Evolutionary conservation across 1,140 invertebrate species (phyloP).

Genomic region (Ceratosolen solmsi): DNA sequence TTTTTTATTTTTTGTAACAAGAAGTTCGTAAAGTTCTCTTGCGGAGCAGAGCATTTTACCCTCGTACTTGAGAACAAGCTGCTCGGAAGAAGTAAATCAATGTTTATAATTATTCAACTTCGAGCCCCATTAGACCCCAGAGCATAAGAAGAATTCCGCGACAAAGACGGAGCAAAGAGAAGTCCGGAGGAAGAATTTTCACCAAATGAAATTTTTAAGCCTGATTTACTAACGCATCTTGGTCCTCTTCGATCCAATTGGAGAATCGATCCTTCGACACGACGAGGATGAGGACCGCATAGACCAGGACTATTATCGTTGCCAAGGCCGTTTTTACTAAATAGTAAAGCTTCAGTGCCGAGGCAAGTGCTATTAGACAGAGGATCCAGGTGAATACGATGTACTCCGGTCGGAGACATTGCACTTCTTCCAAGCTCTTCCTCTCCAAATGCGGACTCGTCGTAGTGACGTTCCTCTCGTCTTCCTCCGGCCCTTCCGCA

Average conservation of each 20-base stretch:
- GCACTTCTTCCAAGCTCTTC: conserved; percentile 20
- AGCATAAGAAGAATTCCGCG: no score
- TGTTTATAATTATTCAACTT: no score
- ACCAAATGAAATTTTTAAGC: no score
- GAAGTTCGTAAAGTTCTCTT: no score
- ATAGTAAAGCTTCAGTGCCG: conserved; percentile 94
- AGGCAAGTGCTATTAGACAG: conserved; percentile 91
- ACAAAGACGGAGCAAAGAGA: no score
- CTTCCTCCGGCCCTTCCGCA: not conserved
- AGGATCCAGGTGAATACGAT: conserved; percentile 94
- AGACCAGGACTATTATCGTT: conserved; percentile 81
- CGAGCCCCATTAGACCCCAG: no score
- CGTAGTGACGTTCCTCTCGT: not conserved
- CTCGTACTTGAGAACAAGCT: no score
- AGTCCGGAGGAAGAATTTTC: no score
- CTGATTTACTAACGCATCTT: conserved; percentile 54
- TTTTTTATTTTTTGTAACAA: no score
- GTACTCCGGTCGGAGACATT: conserved; percentile 85
- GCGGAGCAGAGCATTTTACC: no score
- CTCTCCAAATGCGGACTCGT: not conserved
- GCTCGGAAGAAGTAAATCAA: no score
- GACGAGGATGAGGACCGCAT: conserved; percentile 80
- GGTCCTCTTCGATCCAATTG: conserved; percentile 40
- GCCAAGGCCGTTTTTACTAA: conserved; percentile 90
- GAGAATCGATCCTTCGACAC: conserved; percentile 71